Evolutionary conservation across 2,888 invertebrate species (phyloP), one percentile per base, ranked within the genome.

Genomic region (Crioceris asparagi): DNA sequence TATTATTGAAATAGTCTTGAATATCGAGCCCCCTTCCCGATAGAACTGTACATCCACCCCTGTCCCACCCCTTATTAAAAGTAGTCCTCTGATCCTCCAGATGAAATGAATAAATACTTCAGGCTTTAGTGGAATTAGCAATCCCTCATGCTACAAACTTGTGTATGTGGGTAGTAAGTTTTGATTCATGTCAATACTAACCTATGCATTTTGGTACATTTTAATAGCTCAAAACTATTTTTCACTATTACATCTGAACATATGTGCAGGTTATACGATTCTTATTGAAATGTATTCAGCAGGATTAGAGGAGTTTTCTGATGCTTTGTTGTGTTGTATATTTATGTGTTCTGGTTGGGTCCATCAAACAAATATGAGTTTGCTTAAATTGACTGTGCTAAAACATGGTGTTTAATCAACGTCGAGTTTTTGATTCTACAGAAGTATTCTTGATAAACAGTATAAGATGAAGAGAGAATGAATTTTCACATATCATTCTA

Each of bases 201-300:
- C 16, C 19, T 21, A 12, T 31, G 8, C n/a, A 17, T 26, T 16
- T 23, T 32, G n/a, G 17, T 17, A 8, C 16, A 27, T n/a, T 29
- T 10, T 23, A 29, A 10, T 10, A n/a, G 5, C 17, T 53, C 59
- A 35, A 58, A 52, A 56, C 49, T 59, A 41, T 33, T 48, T 59
- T 61, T 55, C 54, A 42, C 42, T 48, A 51, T 56, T 54, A 53
- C 50, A 60, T 55, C 52, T 60, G 60, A 65, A 62, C 65, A 65
- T 65, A 65, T 65, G 65, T 64, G 65, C 61, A 56, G 62, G 62
- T 62, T 63, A 65, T 65, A 61, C 61, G 64, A 62, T 60, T 65
- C 64, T 53, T 56, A 64, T 63, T 64, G 61, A 60, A 62, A 65
- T 60, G 56, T 62, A 64, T 61, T 63, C 61, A 57, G 52, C 50